A percentile compares a stretch with the other conserved stretches of the same genome.
These are phyloP conservation scores for Periparus ater DNA, from an alignment of 2,797 vertebrate species.

Conservation along the genomic window DNA sequence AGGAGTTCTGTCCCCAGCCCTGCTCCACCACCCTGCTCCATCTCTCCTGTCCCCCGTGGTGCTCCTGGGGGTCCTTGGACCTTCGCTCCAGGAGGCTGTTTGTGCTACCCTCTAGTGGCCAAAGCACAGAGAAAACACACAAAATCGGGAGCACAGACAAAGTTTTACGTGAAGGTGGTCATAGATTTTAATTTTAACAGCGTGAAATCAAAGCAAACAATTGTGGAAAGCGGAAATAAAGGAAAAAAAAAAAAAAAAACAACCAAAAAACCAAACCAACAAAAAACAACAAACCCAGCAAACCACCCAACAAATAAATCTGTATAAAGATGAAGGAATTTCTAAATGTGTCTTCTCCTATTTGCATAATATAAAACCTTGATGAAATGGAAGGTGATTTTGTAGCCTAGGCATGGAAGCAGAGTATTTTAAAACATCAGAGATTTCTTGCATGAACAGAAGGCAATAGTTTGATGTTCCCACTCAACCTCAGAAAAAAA, in stretches of 20 bases:
- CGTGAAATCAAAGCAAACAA: not conserved
- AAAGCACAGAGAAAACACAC: not conserved
- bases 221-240: not conserved
- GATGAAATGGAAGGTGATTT: constrained; percentile 37
- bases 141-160: not conserved
- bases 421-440: constrained; percentile 12
- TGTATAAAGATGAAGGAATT: not conserved
- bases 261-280: no score
- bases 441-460: constrained; percentile 47
- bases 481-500: constrained; percentile 50
- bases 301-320: not conserved
- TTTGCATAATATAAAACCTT: constrained; percentile 39
- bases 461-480: constrained; percentile 35
- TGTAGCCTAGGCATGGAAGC: not conserved
- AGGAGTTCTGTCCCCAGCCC: not conserved
- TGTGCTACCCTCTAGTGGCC: constrained; percentile 62
- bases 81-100: constrained; percentile 13
- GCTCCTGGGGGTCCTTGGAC: not conserved
- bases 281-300: fast-evolving
- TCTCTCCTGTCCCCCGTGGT: fast-evolving
- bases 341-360: not conserved
- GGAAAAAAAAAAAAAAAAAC: fast-evolving
- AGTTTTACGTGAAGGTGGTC: not conserved
- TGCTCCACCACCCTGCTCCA: not conserved
- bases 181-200: not conserved